Percentiles rank a stretch among this genome's conserved stretches.
phyloP scores from a whole-genome alignment of 2,797 vertebrate species.

The Micrastur ruficollis region DNA sequence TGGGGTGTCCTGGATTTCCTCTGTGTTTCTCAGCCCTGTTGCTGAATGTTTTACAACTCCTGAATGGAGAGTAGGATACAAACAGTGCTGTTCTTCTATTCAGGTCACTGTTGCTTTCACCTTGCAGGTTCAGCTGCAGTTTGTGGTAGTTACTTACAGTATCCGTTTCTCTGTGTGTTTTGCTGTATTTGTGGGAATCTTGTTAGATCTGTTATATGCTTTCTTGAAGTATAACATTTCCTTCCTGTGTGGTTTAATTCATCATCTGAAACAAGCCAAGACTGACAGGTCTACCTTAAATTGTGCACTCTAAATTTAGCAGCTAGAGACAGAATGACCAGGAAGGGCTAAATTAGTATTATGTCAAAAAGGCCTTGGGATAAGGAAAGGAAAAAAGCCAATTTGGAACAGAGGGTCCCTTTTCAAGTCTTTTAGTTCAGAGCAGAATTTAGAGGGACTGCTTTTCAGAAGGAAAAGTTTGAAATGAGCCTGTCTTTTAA shows the following conservation, averaged over 20 bases:
- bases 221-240: not conserved
- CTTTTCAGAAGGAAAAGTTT: not conserved
- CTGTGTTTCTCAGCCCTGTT: not conserved
- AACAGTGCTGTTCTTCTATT: not conserved
- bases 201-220: not conserved
- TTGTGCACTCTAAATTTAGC: slow-evolving; percentile 39
- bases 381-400: slow-evolving; percentile 31
- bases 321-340: slow-evolving; percentile 26
- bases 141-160: not conserved
- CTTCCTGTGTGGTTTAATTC: slow-evolving; percentile 43
- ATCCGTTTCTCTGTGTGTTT: not conserved
- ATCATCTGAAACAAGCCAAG: slow-evolving; percentile 12
- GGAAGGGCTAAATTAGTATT: slow-evolving; percentile 61
- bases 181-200: not conserved
- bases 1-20: not conserved
- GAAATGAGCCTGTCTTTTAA: not conserved
- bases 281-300: slow-evolving; percentile 56
- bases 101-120: not conserved
- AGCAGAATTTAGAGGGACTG: not conserved
- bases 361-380: slow-evolving; percentile 57
- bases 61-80: not conserved
- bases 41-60: not conserved
- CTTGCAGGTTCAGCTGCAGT: not conserved
- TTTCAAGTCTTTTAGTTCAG: slow-evolving; percentile 14
- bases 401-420: slow-evolving; percentile 31